A percentile compares a stretch with the other conserved stretches of the same genome.
Evolutionary conservation across 2,113 vertebrate genomes (phyloP).

Genomic region (Arvicanthis niloticus): DNA sequence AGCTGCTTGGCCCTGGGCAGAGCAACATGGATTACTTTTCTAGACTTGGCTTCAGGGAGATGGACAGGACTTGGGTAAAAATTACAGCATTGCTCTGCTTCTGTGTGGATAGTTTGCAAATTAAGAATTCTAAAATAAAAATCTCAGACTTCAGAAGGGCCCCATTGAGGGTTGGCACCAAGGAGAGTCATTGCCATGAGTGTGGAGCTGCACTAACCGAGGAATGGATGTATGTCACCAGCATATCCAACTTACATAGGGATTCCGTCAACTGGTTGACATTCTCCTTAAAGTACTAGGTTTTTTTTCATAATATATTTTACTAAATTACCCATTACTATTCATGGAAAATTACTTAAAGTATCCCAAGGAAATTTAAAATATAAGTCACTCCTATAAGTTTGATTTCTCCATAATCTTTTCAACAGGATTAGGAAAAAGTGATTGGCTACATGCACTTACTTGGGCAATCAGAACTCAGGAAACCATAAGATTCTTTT

Average conservation of each 20-base stretch:
- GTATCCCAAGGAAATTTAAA: neutral
- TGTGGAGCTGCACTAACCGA: too few relatives aligned
- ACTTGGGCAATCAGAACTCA: neutral
- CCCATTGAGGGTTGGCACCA: neutral
- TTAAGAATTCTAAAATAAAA: neutral
- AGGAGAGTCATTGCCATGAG: neutral
- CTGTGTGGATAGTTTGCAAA: neutral
- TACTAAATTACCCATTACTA: neutral
- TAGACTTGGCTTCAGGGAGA: neutral
- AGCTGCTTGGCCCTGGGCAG: neutral
- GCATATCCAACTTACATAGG: neutral
- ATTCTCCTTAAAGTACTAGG: neutral
- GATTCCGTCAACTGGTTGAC: neutral
- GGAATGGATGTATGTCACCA: neutral
- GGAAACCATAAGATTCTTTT: neutral
- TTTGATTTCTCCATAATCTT: neutral
- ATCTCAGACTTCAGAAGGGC: neutral
- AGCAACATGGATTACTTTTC: neutral
- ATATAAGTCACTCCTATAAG: neutral
- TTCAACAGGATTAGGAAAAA: neutral
- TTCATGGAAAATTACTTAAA: neutral
- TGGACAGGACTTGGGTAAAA: neutral
- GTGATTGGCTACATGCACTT: neutral
- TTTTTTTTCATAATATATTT: neutral
- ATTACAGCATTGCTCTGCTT: neutral